Conservation (phyloP, 2,113 vertebrate genomes). For the Naja naja region DNA sequence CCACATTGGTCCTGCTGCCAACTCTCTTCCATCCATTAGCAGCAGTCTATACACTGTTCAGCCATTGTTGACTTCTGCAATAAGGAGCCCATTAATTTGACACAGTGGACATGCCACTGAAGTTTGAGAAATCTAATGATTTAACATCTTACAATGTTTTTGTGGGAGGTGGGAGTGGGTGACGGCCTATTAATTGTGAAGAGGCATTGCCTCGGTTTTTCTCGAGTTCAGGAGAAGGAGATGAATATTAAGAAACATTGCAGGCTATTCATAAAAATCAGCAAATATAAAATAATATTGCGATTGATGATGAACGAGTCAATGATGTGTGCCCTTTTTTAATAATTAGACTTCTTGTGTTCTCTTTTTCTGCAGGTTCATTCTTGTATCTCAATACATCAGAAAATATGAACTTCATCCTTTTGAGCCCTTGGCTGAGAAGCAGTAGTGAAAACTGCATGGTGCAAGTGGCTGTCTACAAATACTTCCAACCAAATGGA, state of each 20-base stretch:
- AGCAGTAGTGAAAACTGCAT: conserved; percentile 77
- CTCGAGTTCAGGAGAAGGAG: background rate
- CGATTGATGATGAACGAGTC: background rate
- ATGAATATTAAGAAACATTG: background rate
- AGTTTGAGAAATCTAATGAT: background rate
- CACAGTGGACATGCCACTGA: background rate
- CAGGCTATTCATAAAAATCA: background rate
- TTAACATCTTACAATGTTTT: background rate
- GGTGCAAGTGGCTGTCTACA: conserved; percentile 86
- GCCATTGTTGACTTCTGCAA: background rate
- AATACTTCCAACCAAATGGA: conserved; percentile 79
- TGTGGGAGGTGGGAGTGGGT: background rate
- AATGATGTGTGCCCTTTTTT: background rate
- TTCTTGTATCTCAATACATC: conserved; percentile 88
- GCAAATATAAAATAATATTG: background rate
- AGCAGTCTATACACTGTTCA: background rate
- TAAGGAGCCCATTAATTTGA: too few relatives aligned
- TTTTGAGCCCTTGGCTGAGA: conserved; percentile 90
- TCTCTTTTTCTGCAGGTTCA: conserved; percentile 73
- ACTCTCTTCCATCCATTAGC: background rate
- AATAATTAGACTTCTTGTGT: conserved; percentile 24
- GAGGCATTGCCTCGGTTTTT: background rate
- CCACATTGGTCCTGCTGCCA: background rate
- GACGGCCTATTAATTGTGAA: background rate
- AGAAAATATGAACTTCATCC: conserved; percentile 75